phyloP scores from a whole-genome alignment of 1,140 invertebrate genomes.

The Antheraea pernyi region DNA sequence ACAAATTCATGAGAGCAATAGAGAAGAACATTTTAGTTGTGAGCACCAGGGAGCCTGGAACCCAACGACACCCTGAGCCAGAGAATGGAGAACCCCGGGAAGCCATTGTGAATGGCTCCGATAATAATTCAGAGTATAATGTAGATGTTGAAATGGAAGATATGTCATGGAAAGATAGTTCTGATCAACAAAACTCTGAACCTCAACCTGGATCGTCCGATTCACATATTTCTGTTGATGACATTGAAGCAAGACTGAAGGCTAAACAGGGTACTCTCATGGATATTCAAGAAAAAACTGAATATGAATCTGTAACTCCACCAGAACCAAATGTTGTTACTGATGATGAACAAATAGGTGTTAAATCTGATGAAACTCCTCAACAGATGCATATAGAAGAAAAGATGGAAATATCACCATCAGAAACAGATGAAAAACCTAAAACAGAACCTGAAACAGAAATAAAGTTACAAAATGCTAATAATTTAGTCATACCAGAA shows the following conservation, averaged over 20 bases:
- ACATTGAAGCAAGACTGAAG: conserved; percentile 54
- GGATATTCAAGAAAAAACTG: conserved; percentile 47
- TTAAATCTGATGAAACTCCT: conserved; percentile 24
- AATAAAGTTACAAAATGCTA: conserved; percentile 50
- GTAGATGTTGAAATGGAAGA: conserved; percentile 86
- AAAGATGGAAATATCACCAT: neutral
- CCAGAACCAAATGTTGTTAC: conserved; percentile 42
- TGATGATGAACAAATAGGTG: conserved; percentile 34
- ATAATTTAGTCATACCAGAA: conserved; percentile 54
- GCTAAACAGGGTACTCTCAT: conserved; percentile 49
- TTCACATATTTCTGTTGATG: conserved; percentile 60
- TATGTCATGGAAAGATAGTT: conserved; percentile 79
- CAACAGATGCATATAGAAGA: conserved; percentile 8
- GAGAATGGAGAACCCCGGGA: conserved; percentile 84
- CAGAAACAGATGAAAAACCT: conserved; percentile 20
- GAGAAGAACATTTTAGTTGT: conserved; percentile 97
- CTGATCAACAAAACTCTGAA: conserved; percentile 46
- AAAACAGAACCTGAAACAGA: conserved; percentile 44
- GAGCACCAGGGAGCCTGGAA: conserved; percentile 94
- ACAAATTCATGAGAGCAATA: conserved; percentile 97
- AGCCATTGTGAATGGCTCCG: conserved; percentile 80
- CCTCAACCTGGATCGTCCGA: conserved; percentile 71
- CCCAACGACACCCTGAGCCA: conserved; percentile 79
- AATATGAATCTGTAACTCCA: conserved; percentile 55
- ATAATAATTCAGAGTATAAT: conserved; percentile 82